A percentile compares a stretch with the other conserved stretches of the same genome.
These are phyloP conservation scores for Ormyrus rosae DNA, from an alignment of 2,888 invertebrate genomes.

Conservation along the genomic window DNA sequence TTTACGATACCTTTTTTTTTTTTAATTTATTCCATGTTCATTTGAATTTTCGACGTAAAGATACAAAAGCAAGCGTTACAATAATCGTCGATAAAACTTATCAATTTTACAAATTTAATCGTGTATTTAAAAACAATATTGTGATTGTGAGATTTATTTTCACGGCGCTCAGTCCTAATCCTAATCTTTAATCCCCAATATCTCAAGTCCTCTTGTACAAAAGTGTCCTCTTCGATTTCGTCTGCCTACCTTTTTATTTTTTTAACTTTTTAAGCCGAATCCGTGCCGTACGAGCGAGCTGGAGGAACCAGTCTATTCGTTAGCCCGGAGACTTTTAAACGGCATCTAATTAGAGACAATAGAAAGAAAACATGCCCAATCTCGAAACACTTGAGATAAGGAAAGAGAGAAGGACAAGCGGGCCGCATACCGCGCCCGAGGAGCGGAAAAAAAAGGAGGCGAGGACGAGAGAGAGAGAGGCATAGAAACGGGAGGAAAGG, in stretches of 20 bases:
- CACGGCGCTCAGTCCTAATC: conserved; percentile 9
- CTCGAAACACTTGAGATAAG: conserved; percentile 70
- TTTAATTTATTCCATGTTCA: too few relatives aligned
- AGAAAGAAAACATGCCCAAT: conserved; percentile 72
- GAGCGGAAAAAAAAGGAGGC: conserved; percentile 33
- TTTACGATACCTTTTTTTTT: too few relatives aligned
- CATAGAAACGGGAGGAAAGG: conserved; percentile 19
- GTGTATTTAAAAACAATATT: too few relatives aligned
- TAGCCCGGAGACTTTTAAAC: conserved; percentile 66
- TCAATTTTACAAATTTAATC: too few relatives aligned
- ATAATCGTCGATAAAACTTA: too few relatives aligned
- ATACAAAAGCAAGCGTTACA: too few relatives aligned
- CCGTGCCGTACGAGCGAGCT: background rate
- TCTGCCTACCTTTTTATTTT: conserved; percentile 1
- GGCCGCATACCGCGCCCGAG: conserved; percentile 60
- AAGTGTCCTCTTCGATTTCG: conserved; percentile 43
- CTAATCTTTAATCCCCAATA: conserved; percentile 34
- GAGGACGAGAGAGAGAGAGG: conserved; percentile 14
- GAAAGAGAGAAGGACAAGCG: conserved; percentile 58
- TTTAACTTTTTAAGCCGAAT: background rate
- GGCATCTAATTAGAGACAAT: conserved; percentile 73
- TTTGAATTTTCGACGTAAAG: too few relatives aligned
- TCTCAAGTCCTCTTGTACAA: conserved; percentile 43
- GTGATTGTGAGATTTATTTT: background rate
- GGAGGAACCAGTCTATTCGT: conserved; percentile 65